Percentiles rank a stretch among this genome's conserved stretches.
These are phyloP conservation scores for Gasterosteus nipponicus DNA, from an alignment of 2,113 vertebrate genomes.

Conservation along the genomic window DNA sequence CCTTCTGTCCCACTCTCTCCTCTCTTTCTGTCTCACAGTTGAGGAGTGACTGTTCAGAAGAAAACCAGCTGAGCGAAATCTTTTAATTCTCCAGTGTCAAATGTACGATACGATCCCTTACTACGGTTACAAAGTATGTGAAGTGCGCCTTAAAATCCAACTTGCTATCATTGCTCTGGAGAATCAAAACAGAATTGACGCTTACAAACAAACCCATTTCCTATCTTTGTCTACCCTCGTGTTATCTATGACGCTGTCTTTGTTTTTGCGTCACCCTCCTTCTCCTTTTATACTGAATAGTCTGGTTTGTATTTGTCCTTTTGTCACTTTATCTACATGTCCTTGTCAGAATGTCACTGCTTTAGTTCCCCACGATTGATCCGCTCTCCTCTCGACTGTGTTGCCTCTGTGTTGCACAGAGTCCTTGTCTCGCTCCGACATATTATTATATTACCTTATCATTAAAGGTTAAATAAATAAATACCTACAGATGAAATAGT, in stretches of 20 bases:
- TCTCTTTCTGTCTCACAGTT: slow-evolving; percentile 21
- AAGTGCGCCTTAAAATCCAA: slow-evolving; percentile 14
- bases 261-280: slow-evolving; percentile 43
- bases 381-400: slow-evolving; percentile 7
- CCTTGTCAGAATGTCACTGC: slow-evolving; percentile 52
- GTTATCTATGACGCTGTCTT: slow-evolving; percentile 45
- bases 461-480: slow-evolving; percentile 27
- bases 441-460: background rate
- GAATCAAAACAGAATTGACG: slow-evolving; percentile 15
- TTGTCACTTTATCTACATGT: slow-evolving; percentile 57
- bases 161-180: slow-evolving; percentile 19
- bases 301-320: slow-evolving; percentile 44
- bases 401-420: slow-evolving; percentile 16
- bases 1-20: slow-evolving; percentile 3
- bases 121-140: background rate
- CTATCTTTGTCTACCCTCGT: slow-evolving; percentile 46
- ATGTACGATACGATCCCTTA: background rate
- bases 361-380: slow-evolving; percentile 19
- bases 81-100: background rate
- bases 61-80: slow-evolving; percentile 11
- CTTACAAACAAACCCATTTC: slow-evolving; percentile 25
- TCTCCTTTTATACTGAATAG: slow-evolving; percentile 28
- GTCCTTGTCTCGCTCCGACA: slow-evolving; percentile 19
- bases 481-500: background rate
- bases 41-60: slow-evolving; percentile 21